These are phyloP conservation scores for Kryptolebias ocellatus DNA, from an alignment of 2,797 vertebrate genomes.

Conservation along the genomic window DNA sequence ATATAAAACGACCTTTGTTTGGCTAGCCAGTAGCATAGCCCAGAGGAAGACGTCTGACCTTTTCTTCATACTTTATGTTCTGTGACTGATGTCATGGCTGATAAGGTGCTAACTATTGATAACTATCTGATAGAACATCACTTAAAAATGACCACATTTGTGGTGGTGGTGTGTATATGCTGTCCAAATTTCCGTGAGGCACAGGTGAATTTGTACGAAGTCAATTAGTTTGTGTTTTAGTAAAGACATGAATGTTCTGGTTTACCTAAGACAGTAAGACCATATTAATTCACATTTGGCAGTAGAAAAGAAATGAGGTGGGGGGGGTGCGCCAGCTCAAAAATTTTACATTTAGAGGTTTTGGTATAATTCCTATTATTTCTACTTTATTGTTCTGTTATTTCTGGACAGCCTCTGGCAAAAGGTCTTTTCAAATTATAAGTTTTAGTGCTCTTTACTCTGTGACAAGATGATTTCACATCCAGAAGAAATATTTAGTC, in stretches of 20 bases:
- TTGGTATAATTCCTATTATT: background rate
- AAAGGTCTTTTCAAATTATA: background rate
- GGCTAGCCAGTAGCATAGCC: too few relatives aligned
- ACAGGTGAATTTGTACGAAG: background rate
- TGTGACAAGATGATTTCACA: background rate
- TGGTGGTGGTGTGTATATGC: too few relatives aligned
- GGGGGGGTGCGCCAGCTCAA: background rate
- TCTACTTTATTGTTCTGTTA: background rate
- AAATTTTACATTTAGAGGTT: background rate
- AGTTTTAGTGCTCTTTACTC: background rate
- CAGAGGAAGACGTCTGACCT: too few relatives aligned
- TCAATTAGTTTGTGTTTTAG: too few relatives aligned
- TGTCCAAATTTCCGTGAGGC: too few relatives aligned
- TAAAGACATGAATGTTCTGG: too few relatives aligned
- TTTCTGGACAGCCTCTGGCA: background rate
- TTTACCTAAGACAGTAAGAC: background rate
- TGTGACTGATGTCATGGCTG: too few relatives aligned
- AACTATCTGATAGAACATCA: too few relatives aligned
- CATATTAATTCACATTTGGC: background rate
- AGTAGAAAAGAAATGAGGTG: background rate
- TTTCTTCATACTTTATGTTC: too few relatives aligned
- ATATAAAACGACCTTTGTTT: too few relatives aligned
- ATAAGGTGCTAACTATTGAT: too few relatives aligned
- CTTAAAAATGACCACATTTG: too few relatives aligned
- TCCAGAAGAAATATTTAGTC: background rate